Evolutionary conservation across 2,113 vertebrate genomes (phyloP).

Genomic region (Xenus cinereus): DNA sequence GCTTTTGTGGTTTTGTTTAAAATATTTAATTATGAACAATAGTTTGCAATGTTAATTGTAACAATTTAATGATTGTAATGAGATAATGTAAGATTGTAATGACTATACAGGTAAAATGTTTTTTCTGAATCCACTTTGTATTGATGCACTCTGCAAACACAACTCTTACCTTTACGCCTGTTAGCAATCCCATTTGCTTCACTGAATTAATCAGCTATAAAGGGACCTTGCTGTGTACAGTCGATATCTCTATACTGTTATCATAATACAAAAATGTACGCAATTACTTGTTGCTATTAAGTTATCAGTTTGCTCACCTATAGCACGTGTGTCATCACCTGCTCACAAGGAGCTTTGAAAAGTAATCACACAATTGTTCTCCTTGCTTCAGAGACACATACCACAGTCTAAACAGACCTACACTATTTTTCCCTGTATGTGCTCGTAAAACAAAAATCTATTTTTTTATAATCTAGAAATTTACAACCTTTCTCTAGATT

Average conservation of each 20-base stretch:
- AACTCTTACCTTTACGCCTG: background rate
- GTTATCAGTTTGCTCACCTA: background rate
- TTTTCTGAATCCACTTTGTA: background rate
- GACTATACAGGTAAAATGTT: background rate
- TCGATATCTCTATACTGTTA: background rate
- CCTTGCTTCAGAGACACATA: background rate
- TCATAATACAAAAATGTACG: background rate
- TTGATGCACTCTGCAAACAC: background rate
- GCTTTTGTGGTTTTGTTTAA: background rate
- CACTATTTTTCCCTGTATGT: background rate
- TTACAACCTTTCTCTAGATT: background rate
- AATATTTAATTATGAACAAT: background rate
- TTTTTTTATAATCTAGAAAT: background rate
- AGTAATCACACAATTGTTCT: background rate
- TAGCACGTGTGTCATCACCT: background rate
- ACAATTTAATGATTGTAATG: background rate
- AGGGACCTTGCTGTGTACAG: background rate
- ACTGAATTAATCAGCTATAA: background rate
- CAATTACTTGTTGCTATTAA: background rate
- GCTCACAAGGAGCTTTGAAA: background rate
- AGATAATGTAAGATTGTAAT: background rate
- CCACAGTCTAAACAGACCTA: background rate
- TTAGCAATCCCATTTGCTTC: background rate
- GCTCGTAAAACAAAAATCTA: background rate
- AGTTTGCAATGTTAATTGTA: background rate